Evolutionary conservation across 2,888 invertebrate genomes (phyloP), one percentile per base, ranked within the genome.

Genomic region (Epiblema foenella): DNA sequence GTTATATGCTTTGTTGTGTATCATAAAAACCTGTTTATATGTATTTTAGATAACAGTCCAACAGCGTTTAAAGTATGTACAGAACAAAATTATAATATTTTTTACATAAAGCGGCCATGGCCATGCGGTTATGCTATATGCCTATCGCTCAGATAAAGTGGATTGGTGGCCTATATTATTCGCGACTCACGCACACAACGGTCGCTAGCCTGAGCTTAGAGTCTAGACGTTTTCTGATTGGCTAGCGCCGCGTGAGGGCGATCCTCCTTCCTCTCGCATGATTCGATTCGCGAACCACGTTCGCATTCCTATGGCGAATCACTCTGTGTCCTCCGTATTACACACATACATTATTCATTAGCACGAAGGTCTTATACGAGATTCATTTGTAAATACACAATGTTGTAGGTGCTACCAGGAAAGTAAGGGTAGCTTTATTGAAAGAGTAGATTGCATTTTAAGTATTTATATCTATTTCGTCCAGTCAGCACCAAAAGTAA

Each of bases 241-340:
- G 93, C 83, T 79, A 81, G 76, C 81, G 79, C 79, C 80, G 81
- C 84, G 87, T 88, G 91, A 93, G 93, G 93, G 91, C 91, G 89
- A 91, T 91, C 91, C 93, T 93, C 92, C 89, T 83, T 89, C 88
- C 92, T 93, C 93, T 93, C 91, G 86, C 79, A 82, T 90, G 87
- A 90, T 88, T 78, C 86, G 89, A 91, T 91, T 92, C 90, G 92
- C 92, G 87, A 89, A 88, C 85, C 77, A 81, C 83, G 83, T 78
- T 82, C 82, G 78, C 78, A 76, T 73, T 80, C 77, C 78, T 75
- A 75, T 84, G 79, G 87, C 88, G 87, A 89, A 89, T 87, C 86
- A 85, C 77, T 73, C 73, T 79, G 83, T 88, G 83, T 88, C 87
- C 86, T 86, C 83, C 80, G 79, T 79, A 81, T 79, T 57, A 73